Evolutionary conservation across 2,888 invertebrate species (phyloP), one percentile per base, ranked within the genome.

Genomic region (Furcula furcula): DNA sequence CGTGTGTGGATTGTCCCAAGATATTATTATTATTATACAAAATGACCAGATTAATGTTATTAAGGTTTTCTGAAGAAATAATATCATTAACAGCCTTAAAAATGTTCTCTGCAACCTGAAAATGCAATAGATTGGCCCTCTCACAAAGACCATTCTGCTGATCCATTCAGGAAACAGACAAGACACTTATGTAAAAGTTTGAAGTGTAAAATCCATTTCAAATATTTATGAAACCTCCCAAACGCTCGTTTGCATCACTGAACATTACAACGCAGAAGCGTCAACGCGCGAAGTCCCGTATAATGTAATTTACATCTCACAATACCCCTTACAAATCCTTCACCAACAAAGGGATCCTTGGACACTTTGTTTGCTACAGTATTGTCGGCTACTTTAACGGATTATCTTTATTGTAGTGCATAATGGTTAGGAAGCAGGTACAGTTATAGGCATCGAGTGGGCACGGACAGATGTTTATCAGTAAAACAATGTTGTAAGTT

Each of bases 351-450:
- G 67, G 55, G 11, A 56, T 40, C 35, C 58, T 70, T 46, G 67
- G 58, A 67, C 51, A 74, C 63, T 76, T 76, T 81, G 82, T 81
- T 76, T 74, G 74, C 54, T 64, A 63, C 55, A 68, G 72, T 71
- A 76, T 80, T 80, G 80, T 80, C 87, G 87, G 87, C 83, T 84
- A 86, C 87, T 85, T 86, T 86, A 77, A 70, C 78, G 73, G 87
- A 86, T 86, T 84, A 86, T 56, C 53, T 61, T 67, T 60, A 71
- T 83, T 82, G 81, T 82, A 53, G 44, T 56, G 46, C 52, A 57
- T 61, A 77, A 80, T 70, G 72, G 69, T 65, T 65, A 62, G 62
- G 60, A 54, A 48, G 64, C 74, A 81, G 78, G 76, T 83, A 87
- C 86, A 79, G 85, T 87, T 85, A 84, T 68, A 65, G 61, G 76